Evolutionary conservation across 2,888 invertebrate genomes (phyloP), one percentile per base, ranked within the genome.

Genomic region (Ferdinandea cuprea): DNA sequence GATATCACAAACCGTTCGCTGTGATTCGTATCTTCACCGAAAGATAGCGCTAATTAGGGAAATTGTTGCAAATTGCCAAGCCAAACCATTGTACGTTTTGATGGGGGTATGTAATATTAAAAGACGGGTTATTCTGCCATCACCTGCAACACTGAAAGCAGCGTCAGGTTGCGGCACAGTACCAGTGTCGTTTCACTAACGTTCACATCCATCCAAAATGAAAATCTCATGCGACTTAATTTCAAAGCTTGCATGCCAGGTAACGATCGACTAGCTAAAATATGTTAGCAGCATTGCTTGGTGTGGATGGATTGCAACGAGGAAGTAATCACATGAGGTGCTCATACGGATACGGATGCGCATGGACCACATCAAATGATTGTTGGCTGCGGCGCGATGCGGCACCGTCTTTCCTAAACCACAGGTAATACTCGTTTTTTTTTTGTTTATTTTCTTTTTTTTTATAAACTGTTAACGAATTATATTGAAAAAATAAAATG

Each of bases 281-380:
- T 58, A 44, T 52, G 48, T 46, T 46, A 54, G 17, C 25, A 25
- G 35, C 19, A 6, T 50, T 59, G 52, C 71, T 44, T 69, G 59
- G 59, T 65, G 44, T 44, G 76, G 59, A 66, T 65, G 44, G 65
- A 58, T 65, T 66, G 42, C 69, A 81, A 81, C 77, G 21, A 81
- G 81, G 81, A 81, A 81, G 77, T 77, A 77, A 77, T 81, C 71
- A 72, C 25, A 61, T 56, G 46, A 61, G 28, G 32, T 61, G 54
- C 66, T 61, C 73, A 63, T 56, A 81, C 71, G 76, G 76, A 81
- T 81, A 72, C 81, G 81, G 81, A 81, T 81, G 71, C 71, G 61
- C 68, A 68, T 61, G 48, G 54, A 59, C 74, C 68, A 50, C 35
- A 56, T 32, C 44, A 13, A 74, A 61, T 42, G 48, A 13, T 17